Evolutionary conservation across 2,113 vertebrate species (phyloP).

Genomic region (Ceyx margarethae): DNA sequence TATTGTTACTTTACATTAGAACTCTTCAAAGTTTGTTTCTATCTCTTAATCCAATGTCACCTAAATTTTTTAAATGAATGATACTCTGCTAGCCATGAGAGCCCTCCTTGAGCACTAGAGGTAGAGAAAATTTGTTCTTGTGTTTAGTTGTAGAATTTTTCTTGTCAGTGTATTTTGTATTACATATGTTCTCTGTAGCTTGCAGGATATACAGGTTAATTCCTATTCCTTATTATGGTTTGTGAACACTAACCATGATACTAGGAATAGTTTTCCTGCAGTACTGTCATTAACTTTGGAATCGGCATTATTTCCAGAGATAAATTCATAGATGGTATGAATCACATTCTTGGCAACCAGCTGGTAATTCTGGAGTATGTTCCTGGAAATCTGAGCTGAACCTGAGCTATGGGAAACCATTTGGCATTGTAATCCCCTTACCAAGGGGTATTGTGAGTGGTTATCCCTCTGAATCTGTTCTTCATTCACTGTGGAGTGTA

Average conservation of each 20-base stretch:
- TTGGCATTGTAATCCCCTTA: not conserved
- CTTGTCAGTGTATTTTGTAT: not conserved
- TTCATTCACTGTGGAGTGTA: not conserved
- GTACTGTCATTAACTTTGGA: not conserved
- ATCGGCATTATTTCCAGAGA: not conserved
- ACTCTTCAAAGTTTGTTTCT: not conserved
- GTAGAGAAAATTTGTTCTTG: not conserved
- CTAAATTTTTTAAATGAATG: not conserved
- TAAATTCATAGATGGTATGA: not conserved
- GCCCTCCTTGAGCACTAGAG: not conserved
- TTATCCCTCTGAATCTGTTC: not conserved
- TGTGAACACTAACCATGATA: not conserved
- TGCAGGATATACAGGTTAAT: not conserved
- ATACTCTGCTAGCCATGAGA: not conserved
- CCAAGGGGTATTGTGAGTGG: not conserved
- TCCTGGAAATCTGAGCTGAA: not conserved
- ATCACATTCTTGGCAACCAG: not conserved
- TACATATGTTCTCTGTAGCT: not conserved
- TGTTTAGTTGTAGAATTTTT: not conserved
- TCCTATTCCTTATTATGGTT: not conserved
- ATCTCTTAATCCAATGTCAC: not conserved
- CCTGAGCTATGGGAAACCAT: not conserved
- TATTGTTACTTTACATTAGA: not conserved
- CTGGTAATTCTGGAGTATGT: not conserved
- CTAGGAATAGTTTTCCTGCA: not conserved